Evolutionary conservation across 2,797 vertebrate genomes (phyloP).

Genomic region (Spheniscus humboldti): DNA sequence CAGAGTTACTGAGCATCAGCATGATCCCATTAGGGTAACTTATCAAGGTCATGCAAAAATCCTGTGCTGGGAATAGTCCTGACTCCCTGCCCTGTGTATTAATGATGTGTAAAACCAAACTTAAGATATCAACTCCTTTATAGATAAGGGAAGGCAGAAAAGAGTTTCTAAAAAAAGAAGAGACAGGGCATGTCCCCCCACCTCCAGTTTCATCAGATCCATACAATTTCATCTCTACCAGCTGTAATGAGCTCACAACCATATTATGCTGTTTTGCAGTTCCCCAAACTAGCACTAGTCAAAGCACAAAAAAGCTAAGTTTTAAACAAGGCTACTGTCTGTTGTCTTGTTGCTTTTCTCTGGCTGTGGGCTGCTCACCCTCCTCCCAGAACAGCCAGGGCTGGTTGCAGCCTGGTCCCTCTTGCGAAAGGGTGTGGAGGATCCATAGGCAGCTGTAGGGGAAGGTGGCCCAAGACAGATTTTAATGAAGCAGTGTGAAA

Average conservation of each 20-base stretch:
- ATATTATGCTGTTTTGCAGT: background rate
- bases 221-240: background rate
- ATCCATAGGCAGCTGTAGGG: background rate
- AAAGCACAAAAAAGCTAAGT: background rate
- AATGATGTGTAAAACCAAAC: background rate
- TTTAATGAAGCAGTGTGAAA: background rate
- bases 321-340: background rate
- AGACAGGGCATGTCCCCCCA: background rate
- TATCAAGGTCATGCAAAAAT: constrained; percentile 10
- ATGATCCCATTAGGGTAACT: constrained; percentile 9
- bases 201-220: background rate
- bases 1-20: background rate
- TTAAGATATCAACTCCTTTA: background rate
- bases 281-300: background rate
- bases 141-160: background rate
- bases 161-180: background rate
- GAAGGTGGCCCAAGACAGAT: background rate
- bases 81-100: background rate
- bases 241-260: background rate
- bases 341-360: background rate
- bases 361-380: background rate
- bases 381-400: background rate
- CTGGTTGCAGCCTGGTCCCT: background rate
- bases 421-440: background rate
- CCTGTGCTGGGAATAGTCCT: background rate